These are phyloP conservation scores for Diachrysia chrysitis DNA, from an alignment of 2,888 invertebrate genomes.

Conservation along the genomic window DNA sequence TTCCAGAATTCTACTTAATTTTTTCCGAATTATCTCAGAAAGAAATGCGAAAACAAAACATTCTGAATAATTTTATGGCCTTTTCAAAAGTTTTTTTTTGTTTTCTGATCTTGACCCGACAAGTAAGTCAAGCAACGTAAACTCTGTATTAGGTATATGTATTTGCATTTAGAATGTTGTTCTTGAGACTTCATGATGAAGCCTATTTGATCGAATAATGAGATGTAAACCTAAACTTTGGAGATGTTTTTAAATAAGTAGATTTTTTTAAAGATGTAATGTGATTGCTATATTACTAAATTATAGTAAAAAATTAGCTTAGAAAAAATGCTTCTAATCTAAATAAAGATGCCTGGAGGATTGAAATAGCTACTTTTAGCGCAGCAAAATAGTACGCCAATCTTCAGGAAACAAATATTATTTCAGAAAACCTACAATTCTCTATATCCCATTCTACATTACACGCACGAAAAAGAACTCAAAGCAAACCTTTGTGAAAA, in stretches of 20 bases:
- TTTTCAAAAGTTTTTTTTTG: conserved; percentile 32
- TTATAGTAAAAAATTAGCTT: neutral
- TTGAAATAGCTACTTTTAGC: neutral
- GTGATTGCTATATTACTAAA: too few species aligned
- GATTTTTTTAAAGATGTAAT: neutral
- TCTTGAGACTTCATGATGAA: conserved; percentile 25
- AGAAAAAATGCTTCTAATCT: neutral
- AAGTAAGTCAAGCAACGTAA: conserved; percentile 37
- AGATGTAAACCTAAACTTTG: neutral
- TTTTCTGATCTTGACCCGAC: conserved; percentile 37
- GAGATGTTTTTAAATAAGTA: neutral
- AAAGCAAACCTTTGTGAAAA: neutral
- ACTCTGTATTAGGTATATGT: conserved; percentile 29
- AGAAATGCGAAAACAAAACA: conserved; percentile 32
- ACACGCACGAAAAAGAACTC: conserved; percentile 1
- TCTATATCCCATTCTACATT: neutral
- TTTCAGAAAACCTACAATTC: neutral
- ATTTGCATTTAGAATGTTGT: conserved; percentile 50
- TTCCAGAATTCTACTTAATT: conserved; percentile 32
- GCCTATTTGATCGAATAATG: conserved; percentile 20
- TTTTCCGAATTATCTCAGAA: conserved; percentile 28
- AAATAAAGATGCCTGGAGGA: neutral
- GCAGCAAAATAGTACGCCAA: neutral
- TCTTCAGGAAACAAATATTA: neutral
- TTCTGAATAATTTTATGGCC: conserved; percentile 39